Conservation (phyloP, 1,140 invertebrate species). For the Xylocopa sonorina region DNA sequence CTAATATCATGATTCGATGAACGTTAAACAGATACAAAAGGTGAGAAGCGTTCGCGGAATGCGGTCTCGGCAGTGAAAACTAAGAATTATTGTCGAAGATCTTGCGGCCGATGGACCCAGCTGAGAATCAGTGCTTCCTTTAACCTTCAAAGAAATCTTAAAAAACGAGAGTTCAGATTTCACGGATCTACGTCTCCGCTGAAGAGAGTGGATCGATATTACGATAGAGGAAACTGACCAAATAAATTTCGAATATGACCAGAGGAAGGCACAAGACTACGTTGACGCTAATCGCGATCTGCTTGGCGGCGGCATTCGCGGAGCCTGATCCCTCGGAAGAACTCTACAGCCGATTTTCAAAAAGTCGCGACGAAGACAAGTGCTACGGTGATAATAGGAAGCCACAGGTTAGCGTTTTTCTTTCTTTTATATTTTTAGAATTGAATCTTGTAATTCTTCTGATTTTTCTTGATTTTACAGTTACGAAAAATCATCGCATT, state of each 20-base stretch:
- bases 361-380: slow-evolving; percentile 74
- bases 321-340: slow-evolving; percentile 73
- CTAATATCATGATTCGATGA: slow-evolving; percentile 34
- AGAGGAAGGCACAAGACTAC: slow-evolving; percentile 30
- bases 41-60: slow-evolving; percentile 42
- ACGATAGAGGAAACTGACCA: not conserved
- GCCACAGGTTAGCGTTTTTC: slow-evolving; percentile 73
- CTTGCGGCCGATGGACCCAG: slow-evolving; percentile 4
- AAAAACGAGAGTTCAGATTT: not conserved
- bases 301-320: slow-evolving; percentile 54
- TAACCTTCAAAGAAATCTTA: slow-evolving; percentile 9
- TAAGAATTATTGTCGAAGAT: slow-evolving; percentile 24
- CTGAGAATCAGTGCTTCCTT: not conserved
- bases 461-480: too few relatives aligned
- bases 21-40: slow-evolving; percentile 45
- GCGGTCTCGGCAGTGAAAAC: slow-evolving; percentile 52
- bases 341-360: slow-evolving; percentile 61
- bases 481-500: too few relatives aligned
- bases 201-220: not conserved
- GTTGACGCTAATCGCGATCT: slow-evolving; percentile 37
- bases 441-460: not conserved
- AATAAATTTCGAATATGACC: slow-evolving; percentile 32
- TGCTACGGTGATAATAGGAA: slow-evolving; percentile 76
- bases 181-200: not conserved
- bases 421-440: too few relatives aligned